A percentile compares a stretch with the other conserved stretches of the same genome.
Evolutionary conservation across 2,113 vertebrate species (phyloP).

Genomic region (Promerops cafer): DNA sequence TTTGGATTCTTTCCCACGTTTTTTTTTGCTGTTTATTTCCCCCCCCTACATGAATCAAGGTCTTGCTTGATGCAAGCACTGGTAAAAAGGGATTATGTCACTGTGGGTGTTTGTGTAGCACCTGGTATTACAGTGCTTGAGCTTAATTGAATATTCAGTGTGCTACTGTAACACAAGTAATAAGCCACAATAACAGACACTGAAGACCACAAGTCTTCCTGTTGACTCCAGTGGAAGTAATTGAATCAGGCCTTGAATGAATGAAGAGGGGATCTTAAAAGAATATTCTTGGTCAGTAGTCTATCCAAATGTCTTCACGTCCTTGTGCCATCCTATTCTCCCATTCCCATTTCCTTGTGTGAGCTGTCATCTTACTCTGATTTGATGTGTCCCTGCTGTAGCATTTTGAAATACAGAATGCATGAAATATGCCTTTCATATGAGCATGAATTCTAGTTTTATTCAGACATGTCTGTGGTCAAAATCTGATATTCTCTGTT

Average conservation of each 20-base stretch:
- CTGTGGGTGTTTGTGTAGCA: neutral
- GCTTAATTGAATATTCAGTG: neutral
- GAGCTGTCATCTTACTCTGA: conserved; percentile 19
- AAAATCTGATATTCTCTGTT: conserved; percentile 34
- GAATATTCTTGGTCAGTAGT: neutral
- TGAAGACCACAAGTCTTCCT: conserved; percentile 37
- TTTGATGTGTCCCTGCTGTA: neutral
- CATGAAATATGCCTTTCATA: conserved; percentile 10
- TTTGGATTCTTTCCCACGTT: neutral
- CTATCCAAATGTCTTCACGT: neutral
- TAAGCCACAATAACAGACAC: neutral
- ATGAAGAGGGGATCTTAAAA: conserved; percentile 31
- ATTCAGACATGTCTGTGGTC: neutral
- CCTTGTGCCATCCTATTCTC: neutral
- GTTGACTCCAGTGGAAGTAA: conserved; percentile 24
- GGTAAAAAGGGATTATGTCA: neutral
- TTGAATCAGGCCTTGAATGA: conserved; percentile 24
- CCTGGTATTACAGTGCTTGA: neutral
- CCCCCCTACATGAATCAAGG: neutral
- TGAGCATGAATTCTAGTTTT: neutral
- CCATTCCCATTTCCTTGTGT: neutral
- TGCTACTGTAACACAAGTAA: conserved; percentile 26
- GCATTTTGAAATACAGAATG: conserved; percentile 7
- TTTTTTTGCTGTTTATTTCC: neutral
- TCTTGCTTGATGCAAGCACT: neutral